Percentiles rank a stretch among this genome's conserved stretches.
phyloP scores from a whole-genome alignment of 64 coral and sea anemone genomes.

The Dendrophyllia cribrosa region DNA sequence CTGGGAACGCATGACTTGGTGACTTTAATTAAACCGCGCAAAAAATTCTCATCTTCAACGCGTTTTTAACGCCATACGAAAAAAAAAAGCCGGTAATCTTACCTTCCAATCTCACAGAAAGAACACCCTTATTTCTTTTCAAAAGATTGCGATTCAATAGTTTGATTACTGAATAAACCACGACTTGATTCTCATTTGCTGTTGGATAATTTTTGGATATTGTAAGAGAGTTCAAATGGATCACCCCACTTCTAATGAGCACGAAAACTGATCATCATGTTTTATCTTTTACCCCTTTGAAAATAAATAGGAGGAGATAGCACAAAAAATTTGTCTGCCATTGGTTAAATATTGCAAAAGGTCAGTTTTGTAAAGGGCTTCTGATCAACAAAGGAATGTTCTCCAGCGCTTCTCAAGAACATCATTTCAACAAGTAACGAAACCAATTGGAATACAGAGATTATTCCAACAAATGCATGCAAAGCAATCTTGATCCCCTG shows the following conservation, averaged over 20 bases:
- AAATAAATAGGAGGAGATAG: background rate
- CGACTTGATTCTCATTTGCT: background rate
- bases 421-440: background rate
- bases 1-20: background rate
- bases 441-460: background rate
- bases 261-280: background rate
- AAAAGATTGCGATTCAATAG: constrained; percentile 8
- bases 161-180: constrained; percentile 2
- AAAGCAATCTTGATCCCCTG: background rate
- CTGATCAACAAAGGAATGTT: background rate
- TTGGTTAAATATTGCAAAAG: background rate
- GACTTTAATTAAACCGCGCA: background rate
- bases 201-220: background rate
- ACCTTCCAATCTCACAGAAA: background rate
- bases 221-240: background rate
- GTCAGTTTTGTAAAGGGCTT: background rate
- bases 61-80: background rate
- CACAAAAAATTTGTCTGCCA: background rate
- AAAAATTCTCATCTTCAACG: background rate
- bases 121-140: background rate
- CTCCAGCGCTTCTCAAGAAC: background rate
- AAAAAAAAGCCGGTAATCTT: background rate
- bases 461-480: background rate
- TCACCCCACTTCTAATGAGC: background rate
- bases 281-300: background rate